Conservation (phyloP, 2,888 invertebrate species). For the Cyclophora punctaria region DNA sequence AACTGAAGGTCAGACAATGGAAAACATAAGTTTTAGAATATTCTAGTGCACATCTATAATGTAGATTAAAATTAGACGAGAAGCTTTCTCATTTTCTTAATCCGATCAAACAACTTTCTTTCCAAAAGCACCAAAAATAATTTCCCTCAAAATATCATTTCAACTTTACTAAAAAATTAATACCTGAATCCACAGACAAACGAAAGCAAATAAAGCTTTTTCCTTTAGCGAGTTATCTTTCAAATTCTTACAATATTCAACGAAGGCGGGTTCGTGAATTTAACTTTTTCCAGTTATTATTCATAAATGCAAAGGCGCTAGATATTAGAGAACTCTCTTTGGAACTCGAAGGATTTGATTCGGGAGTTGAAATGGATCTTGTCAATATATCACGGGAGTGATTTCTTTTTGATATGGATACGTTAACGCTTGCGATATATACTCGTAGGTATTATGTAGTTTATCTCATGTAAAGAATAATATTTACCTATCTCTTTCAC, state of each 20-base stretch:
- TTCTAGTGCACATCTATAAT: too few species aligned
- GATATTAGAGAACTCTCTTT: conserved; percentile 60
- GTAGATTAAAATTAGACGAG: too few species aligned
- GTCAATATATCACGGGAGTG: conserved; percentile 40
- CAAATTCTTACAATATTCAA: conserved; percentile 60
- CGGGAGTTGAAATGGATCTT: conserved; percentile 41
- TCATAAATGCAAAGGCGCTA: conserved; percentile 68
- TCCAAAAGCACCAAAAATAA: not conserved
- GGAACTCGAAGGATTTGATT: conserved; percentile 53
- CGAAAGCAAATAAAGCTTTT: conserved; percentile 30
- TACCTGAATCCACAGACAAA: conserved; percentile 21
- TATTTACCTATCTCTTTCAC: too few species aligned
- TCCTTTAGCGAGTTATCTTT: conserved; percentile 54
- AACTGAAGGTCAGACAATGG: not conserved
- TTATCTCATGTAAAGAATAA: too few species aligned
- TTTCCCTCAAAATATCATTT: conserved; percentile 4
- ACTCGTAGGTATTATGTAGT: not conserved
- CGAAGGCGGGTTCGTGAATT: conserved; percentile 57
- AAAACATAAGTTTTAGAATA: too few species aligned
- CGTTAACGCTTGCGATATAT: too few species aligned
- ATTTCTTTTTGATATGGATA: conserved; percentile 1
- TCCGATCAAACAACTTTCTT: too few species aligned
- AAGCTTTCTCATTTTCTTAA: too few species aligned
- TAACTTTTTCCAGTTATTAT: conserved; percentile 68
- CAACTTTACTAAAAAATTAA: conserved; percentile 16